phyloP scores from a whole-genome alignment of 1,140 invertebrate genomes.

The Rhyacophila brunnea region DNA sequence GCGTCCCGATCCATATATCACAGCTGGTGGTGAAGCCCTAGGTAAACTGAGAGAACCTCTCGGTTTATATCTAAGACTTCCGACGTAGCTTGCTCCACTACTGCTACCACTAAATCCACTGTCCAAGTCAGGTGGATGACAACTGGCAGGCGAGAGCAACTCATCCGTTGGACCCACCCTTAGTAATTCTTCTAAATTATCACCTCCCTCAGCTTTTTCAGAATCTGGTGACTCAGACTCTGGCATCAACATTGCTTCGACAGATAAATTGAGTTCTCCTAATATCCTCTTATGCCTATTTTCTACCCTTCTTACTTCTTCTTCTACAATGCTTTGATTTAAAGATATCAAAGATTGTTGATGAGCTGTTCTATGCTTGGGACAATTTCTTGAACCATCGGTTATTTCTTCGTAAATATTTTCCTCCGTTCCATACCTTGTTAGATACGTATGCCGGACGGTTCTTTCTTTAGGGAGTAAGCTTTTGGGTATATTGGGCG shows the following conservation, averaged over 20 bases:
- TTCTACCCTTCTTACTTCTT: conserved; percentile 78
- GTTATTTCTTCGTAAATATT: conserved; percentile 88
- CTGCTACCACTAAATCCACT: conserved; percentile 79
- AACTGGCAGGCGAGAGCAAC: conserved; percentile 63
- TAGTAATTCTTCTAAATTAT: conserved; percentile 65
- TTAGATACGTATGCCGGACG: conserved; percentile 67
- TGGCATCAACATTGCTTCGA: conserved; percentile 86
- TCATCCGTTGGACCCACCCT: conserved; percentile 71
- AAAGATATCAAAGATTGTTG: conserved; percentile 59
- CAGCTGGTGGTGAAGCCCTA: conserved; percentile 47
- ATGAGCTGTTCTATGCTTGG: conserved; percentile 48
- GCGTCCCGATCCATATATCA: conserved; percentile 48
- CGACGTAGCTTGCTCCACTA: conserved; percentile 73
- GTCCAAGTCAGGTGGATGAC: conserved; percentile 70
- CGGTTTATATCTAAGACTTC: conserved; percentile 59
- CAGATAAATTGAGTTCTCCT: conserved; percentile 80
- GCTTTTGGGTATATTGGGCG: conserved; percentile 40
- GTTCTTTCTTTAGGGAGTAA: conserved; percentile 47
- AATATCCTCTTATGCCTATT: conserved; percentile 75
- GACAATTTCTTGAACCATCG: conserved; percentile 57
- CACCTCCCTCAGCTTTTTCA: conserved; percentile 53
- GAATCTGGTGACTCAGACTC: conserved; percentile 52
- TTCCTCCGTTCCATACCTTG: conserved; percentile 77
- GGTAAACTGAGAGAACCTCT: conserved; percentile 47
- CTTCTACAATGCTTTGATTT: conserved; percentile 68